Percentiles rank a stretch among this genome's conserved stretches.
Conservation (phyloP, 2,113 vertebrate species). For the Turnix velox region DNA sequence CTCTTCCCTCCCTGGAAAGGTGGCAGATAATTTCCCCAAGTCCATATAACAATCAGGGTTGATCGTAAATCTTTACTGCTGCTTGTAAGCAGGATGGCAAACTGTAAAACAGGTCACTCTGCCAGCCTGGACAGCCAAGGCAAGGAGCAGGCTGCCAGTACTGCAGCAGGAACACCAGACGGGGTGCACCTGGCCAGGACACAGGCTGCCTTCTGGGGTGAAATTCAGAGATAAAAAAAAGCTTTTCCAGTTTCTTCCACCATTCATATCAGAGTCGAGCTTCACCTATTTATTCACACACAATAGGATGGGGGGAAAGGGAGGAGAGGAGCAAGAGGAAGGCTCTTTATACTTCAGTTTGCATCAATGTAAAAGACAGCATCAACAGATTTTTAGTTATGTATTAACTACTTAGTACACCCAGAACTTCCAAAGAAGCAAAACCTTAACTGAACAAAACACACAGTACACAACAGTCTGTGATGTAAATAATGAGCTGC, state of each 20-base stretch:
- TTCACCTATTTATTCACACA: background rate
- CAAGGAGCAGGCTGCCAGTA: background rate
- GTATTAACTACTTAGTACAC: background rate
- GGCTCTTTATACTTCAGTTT: background rate
- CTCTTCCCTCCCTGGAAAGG: background rate
- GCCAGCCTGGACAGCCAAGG: background rate
- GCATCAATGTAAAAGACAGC: background rate
- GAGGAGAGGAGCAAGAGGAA: accelerated
- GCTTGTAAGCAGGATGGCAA: background rate
- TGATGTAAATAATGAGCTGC: background rate
- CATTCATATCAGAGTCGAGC: background rate
- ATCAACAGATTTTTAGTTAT: background rate
- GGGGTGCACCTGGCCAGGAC: background rate
- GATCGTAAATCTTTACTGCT: background rate
- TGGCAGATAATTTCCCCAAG: background rate
- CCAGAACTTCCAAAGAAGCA: accelerated
- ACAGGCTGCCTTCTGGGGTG: background rate
- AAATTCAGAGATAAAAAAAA: background rate
- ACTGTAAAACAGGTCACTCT: background rate
- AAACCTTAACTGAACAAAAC: background rate
- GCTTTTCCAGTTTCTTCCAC: background rate
- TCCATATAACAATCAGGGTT: background rate
- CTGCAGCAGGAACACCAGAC: background rate
- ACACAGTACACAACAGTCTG: background rate
- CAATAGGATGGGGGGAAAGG: accelerated